These are phyloP conservation scores for Dryobates pubescens DNA, from an alignment of 2,797 vertebrate genomes.

Conservation along the genomic window DNA sequence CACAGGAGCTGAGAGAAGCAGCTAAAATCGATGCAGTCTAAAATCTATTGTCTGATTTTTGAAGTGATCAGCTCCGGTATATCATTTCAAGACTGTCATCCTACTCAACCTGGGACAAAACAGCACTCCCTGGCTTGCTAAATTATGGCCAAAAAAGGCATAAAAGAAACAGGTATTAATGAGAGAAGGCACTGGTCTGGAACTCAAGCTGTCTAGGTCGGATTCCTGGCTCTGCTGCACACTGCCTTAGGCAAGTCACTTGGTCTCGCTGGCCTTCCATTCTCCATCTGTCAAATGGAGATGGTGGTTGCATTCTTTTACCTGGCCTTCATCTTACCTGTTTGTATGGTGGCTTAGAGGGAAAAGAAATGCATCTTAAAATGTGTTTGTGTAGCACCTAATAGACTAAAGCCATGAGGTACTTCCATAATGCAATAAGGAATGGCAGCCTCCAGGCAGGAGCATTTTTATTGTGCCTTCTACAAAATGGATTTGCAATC, in stretches of 20 bases:
- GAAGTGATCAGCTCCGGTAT: neutral
- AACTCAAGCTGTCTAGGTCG: constrained; percentile 34
- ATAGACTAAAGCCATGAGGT: neutral
- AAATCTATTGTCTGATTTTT: constrained; percentile 40
- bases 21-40: constrained; percentile 44
- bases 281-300: constrained; percentile 33
- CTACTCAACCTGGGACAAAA: constrained; percentile 22
- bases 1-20: constrained; percentile 7
- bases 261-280: neutral
- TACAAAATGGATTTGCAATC: neutral
- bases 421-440: neutral
- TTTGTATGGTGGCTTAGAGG: neutral
- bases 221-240: neutral
- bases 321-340: neutral
- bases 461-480: neutral
- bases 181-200: constrained; percentile 21
- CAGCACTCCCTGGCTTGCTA: neutral
- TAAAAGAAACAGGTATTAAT: constrained; percentile 25
- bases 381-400: neutral
- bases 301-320: neutral
- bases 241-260: neutral
- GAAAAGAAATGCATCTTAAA: constrained; percentile 1
- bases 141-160: neutral
- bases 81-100: neutral
- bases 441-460: neutral